These are phyloP conservation scores for Graphium colonna DNA, from an alignment of 2,888 invertebrate genomes.

Conservation along the genomic window DNA sequence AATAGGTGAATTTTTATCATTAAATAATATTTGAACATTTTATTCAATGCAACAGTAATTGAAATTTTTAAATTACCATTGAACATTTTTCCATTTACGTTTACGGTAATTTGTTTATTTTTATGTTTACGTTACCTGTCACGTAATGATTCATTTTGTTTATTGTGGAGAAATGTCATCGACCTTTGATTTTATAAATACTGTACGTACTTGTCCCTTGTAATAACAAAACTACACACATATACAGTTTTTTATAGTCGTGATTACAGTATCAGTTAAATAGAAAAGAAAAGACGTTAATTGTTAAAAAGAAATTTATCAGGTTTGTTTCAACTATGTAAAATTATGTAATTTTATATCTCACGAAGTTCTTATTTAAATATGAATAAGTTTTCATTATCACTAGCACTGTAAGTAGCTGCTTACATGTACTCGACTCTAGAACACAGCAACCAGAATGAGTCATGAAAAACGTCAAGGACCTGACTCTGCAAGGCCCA, in stretches of 20 bases:
- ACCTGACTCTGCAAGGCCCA: constrained; percentile 40
- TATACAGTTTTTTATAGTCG: not conserved
- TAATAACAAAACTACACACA: not conserved
- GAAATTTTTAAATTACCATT: no score
- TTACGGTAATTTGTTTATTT: no score
- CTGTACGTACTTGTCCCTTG: no score
- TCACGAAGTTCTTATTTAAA: not conserved
- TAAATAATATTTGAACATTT: no score
- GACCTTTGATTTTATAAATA: not conserved
- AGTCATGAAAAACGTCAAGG: constrained; percentile 44
- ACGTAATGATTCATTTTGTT: not conserved
- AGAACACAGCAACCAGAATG: constrained; percentile 38
- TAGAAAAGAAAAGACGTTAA: no score
- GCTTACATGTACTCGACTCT: constrained; percentile 15
- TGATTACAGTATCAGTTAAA: not conserved
- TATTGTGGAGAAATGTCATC: not conserved
- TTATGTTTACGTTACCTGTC: no score
- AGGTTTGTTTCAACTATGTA: constrained; percentile 9
- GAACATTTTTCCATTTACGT: no score
- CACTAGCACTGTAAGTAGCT: constrained; percentile 19
- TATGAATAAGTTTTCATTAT: constrained; percentile 24
- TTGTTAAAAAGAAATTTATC: constrained; percentile 1
- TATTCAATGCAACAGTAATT: no score
- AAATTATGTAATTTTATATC: not conserved
- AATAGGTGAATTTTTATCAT: no score